These are phyloP conservation scores for Dascillus cervinus DNA, from an alignment of 2,888 invertebrate species.

Conservation along the genomic window DNA sequence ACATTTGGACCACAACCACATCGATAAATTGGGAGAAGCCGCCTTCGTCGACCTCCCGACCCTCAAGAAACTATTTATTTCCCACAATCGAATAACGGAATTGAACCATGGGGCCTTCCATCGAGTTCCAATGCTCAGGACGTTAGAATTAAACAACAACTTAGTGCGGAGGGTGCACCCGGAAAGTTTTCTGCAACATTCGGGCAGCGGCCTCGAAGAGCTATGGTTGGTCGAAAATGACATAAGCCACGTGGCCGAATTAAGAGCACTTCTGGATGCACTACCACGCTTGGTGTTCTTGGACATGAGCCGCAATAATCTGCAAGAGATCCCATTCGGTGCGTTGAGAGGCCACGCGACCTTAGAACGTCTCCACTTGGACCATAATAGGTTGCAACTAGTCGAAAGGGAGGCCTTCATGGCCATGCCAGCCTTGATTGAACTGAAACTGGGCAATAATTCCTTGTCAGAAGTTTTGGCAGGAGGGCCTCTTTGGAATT, in stretches of 20 bases:
- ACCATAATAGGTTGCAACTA: conserved; percentile 66
- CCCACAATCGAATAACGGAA: conserved; percentile 66
- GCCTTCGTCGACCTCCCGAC: conserved; percentile 72
- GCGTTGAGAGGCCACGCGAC: conserved; percentile 72
- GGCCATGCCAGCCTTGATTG: conserved; percentile 76
- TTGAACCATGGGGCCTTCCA: conserved; percentile 76
- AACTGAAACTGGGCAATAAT: conserved; percentile 75
- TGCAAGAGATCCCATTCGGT: conserved; percentile 71
- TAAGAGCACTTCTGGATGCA: conserved; percentile 67
- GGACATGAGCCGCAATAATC: conserved; percentile 69
- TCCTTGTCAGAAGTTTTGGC: conserved; percentile 66
- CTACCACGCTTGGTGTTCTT: conserved; percentile 69
- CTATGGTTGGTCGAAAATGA: conserved; percentile 69
- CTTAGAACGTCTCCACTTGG: conserved; percentile 71
- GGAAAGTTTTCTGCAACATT: conserved; percentile 70
- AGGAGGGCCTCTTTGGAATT: conserved; percentile 76
- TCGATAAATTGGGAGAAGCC: conserved; percentile 65
- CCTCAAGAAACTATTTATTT: conserved; percentile 58
- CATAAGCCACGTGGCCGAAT: conserved; percentile 65
- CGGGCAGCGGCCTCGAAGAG: conserved; percentile 69
- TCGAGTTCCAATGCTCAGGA: conserved; percentile 63
- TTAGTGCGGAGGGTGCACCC: conserved; percentile 69
- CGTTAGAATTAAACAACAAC: conserved; percentile 71
- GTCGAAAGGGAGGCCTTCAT: conserved; percentile 74
- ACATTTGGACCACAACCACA: conserved; percentile 62